Percentiles rank a stretch among this genome's conserved stretches.
These are phyloP conservation scores for Ganaspis brasiliensis DNA, from an alignment of 2,888 invertebrate genomes.

Conservation along the genomic window DNA sequence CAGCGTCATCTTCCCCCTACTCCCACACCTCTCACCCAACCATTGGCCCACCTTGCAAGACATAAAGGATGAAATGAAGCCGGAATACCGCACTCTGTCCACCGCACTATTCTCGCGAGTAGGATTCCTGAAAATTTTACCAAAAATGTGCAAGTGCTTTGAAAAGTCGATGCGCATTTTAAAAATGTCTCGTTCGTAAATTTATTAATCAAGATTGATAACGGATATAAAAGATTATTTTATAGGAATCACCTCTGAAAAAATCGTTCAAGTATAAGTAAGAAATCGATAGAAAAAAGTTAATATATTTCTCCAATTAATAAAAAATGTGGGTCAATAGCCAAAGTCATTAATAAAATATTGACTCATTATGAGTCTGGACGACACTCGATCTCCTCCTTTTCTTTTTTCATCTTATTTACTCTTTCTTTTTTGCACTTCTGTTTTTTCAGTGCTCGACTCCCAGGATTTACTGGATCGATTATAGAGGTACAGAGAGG, in stretches of 20 bases:
- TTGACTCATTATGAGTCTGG: conserved; percentile 11
- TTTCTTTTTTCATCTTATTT: conserved; percentile 49
- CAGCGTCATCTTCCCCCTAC: conserved; percentile 70
- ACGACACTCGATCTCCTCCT: conserved; percentile 5
- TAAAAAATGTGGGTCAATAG: neutral
- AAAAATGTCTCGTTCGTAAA: too few species aligned
- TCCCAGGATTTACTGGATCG: conserved; percentile 57
- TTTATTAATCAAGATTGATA: too few species aligned
- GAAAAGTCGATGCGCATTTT: too few species aligned
- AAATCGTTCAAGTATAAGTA: too few species aligned
- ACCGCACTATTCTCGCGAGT: conserved; percentile 51
- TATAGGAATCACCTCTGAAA: too few species aligned
- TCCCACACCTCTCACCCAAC: conserved; percentile 49
- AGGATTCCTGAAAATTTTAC: too few species aligned
- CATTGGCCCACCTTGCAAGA: conserved; percentile 44
- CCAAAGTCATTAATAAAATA: conserved; percentile 11
- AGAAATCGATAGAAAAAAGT: neutral
- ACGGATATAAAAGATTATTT: too few species aligned
- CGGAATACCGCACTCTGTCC: conserved; percentile 75
- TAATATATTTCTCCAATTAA: neutral
- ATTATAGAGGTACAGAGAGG: conserved; percentile 54
- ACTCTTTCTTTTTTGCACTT: conserved; percentile 21
- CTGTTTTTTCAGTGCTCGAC: conserved; percentile 38
- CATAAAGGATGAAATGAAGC: conserved; percentile 75
- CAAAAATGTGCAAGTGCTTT: too few species aligned